These are phyloP conservation scores for Coelinius sp. DNA, from an alignment of 2,888 invertebrate species.

Conservation along the genomic window DNA sequence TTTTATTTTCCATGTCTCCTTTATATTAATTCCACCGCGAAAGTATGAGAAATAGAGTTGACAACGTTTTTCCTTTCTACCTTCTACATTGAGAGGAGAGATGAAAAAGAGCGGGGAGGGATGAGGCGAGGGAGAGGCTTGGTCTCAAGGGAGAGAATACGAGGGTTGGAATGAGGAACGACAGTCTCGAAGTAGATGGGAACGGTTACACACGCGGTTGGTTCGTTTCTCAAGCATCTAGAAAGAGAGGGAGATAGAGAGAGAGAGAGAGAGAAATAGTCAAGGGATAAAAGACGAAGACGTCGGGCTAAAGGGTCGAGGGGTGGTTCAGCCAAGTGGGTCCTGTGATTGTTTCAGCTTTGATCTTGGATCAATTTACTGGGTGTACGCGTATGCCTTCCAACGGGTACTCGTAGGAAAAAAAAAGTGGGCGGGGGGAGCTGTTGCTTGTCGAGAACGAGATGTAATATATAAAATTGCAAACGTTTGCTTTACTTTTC, in stretches of 20 bases:
- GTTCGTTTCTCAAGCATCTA: conserved; percentile 52
- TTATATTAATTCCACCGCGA: conserved; percentile 31
- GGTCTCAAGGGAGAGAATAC: conserved; percentile 1
- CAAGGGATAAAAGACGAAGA: not conserved
- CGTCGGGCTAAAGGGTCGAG: conserved; percentile 15
- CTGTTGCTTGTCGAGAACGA: not conserved
- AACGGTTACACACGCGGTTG: conserved; percentile 67
- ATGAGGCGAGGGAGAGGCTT: not conserved
- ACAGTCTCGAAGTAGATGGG: conserved; percentile 49
- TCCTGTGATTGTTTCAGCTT: conserved; percentile 71
- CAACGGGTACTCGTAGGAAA: conserved; percentile 46
- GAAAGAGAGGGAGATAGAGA: not conserved
- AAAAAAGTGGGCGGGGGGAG: conserved; percentile 45
- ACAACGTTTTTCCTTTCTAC: not conserved
- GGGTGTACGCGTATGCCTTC: conserved; percentile 52
- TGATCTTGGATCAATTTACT: conserved; percentile 71
- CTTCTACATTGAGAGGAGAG: not conserved
- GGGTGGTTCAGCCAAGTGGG: conserved; percentile 52
- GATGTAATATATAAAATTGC: not conserved
- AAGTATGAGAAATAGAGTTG: conserved; percentile 16
- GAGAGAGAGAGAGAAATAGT: not conserved
- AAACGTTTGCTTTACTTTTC: not conserved
- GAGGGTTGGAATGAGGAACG: conserved; percentile 10
- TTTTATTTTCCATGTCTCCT: conserved; percentile 40
- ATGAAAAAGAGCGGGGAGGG: not conserved